These are phyloP conservation scores for Oncorhynchus nerka DNA, from an alignment of 2,113 vertebrate genomes.

Conservation along the genomic window DNA sequence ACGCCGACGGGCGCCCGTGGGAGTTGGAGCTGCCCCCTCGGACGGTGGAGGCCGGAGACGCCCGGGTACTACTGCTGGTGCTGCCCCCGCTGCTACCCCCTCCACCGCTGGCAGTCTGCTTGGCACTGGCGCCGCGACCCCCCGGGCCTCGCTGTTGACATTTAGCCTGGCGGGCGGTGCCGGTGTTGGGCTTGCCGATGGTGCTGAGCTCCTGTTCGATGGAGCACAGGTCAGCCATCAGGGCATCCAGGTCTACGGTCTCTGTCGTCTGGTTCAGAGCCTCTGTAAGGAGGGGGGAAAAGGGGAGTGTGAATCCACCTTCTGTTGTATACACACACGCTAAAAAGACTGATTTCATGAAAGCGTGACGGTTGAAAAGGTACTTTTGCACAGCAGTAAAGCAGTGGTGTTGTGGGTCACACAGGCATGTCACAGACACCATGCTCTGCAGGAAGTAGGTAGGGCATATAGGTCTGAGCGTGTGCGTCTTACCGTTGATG, in stretches of 20 bases:
- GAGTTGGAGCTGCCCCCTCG: constrained; percentile 67
- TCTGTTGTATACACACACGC: background rate
- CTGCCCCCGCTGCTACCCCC: constrained; percentile 78
- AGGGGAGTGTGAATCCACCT: constrained; percentile 16
- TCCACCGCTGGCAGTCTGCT: constrained; percentile 62
- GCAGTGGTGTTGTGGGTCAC: background rate
- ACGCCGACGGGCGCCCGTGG: constrained; percentile 74
- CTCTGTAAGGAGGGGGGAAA: constrained; percentile 73
- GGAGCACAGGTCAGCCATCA: constrained; percentile 98
- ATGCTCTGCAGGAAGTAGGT: too few species aligned
- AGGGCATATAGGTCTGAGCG: background rate
- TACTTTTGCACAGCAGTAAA: too few species aligned
- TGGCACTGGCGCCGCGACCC: constrained; percentile 78
- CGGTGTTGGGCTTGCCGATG: constrained; percentile 85
- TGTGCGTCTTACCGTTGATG: constrained; percentile 85
- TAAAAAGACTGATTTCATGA: too few species aligned
- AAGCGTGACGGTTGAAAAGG: too few species aligned
- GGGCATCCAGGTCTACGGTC: constrained; percentile 92
- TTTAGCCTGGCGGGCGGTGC: constrained; percentile 74
- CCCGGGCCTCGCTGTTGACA: constrained; percentile 73
- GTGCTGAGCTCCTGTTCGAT: constrained; percentile 96
- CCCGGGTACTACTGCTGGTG: constrained; percentile 80
- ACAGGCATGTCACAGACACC: background rate
- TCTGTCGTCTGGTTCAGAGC: constrained; percentile 96
- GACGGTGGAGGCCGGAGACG: constrained; percentile 86